These are phyloP conservation scores for Pseudomyrmex concolor DNA, from an alignment of 1,140 invertebrate genomes.

Conservation along the genomic window DNA sequence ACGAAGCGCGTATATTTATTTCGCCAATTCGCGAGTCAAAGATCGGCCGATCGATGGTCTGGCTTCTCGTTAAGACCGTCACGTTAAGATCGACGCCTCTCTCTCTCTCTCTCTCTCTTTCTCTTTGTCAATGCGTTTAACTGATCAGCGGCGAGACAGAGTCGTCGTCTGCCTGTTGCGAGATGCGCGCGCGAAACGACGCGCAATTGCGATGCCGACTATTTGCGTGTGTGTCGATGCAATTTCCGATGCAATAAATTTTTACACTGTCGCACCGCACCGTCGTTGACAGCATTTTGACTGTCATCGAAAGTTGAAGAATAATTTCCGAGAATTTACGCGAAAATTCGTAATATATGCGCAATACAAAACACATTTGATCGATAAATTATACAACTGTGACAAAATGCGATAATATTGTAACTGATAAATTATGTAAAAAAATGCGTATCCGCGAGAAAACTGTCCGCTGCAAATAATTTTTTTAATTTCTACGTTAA, in stretches of 20 bases:
- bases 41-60: constrained; percentile 49
- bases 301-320: neutral
- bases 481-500: neutral
- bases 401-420: neutral
- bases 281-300: neutral
- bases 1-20: constrained; percentile 5
- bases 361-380: neutral
- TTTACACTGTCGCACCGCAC: neutral
- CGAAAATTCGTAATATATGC: neutral
- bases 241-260: constrained; percentile 12
- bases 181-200: neutral
- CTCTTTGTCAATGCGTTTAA: constrained; percentile 43
- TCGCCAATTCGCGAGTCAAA: constrained; percentile 55
- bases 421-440: neutral
- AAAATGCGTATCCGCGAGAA: neutral
- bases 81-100: constrained; percentile 20
- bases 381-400: neutral
- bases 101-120: no score
- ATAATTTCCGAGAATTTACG: neutral
- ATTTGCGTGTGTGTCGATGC: neutral
- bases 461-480: neutral
- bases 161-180: neutral
- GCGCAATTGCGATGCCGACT: neutral
- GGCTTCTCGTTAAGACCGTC: constrained; percentile 54
- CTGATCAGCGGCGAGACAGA: constrained; percentile 40